phyloP scores from a whole-genome alignment of 2,888 invertebrate species.

The Leptinotarsa tumamoca region DNA sequence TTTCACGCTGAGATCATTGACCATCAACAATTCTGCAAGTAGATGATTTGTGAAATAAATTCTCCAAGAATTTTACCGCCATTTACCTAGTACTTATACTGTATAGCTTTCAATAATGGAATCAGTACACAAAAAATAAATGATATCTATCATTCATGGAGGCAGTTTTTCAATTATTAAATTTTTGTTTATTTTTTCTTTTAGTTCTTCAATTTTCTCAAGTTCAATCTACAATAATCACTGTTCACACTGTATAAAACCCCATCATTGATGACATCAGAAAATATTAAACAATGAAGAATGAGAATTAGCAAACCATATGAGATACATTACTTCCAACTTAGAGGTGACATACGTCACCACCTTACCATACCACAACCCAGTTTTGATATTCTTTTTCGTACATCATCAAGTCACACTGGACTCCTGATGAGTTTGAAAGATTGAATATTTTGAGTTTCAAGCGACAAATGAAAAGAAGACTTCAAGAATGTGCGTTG shows the following conservation, averaged over 20 bases:
- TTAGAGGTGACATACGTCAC: constrained; percentile 45
- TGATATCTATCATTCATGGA: no score
- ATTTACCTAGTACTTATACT: no score
- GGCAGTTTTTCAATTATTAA: no score
- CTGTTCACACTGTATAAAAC: neutral
- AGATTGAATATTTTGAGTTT: neutral
- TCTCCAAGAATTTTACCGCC: no score
- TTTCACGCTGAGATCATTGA: neutral
- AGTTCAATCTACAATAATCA: neutral
- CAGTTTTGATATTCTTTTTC: constrained; percentile 29
- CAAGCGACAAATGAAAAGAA: no score
- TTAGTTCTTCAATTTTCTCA: neutral
- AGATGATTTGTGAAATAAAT: no score
- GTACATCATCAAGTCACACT: neutral
- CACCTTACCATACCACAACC: constrained; percentile 1
- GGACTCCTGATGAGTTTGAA: neutral
- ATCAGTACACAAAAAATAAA: no score
- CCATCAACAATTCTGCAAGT: neutral
- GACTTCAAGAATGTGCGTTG: no score
- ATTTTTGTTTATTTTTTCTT: no score
- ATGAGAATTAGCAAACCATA: constrained; percentile 16
- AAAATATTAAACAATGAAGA: constrained; percentile 19
- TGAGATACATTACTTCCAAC: neutral
- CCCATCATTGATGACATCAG: neutral
- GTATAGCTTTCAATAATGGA: no score